phyloP scores from a whole-genome alignment of 2,888 invertebrate genomes.

The Palloptera scutellata region DNA sequence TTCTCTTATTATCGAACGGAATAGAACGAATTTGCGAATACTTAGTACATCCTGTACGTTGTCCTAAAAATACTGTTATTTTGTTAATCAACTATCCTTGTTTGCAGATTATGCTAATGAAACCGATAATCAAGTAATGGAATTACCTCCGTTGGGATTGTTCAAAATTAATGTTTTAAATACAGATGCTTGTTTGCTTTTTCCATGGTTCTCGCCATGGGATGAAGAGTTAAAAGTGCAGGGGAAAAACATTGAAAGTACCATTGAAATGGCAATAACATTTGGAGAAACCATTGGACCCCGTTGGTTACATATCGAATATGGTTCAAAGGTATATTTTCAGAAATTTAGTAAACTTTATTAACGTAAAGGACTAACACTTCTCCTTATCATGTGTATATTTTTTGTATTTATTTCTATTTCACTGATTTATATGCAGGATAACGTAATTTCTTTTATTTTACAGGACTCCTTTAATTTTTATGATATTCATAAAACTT shows the following conservation, averaged over 20 bases:
- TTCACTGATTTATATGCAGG: background rate
- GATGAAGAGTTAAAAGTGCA: conserved; percentile 21
- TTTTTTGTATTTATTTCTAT: background rate
- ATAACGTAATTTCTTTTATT: conserved; percentile 41
- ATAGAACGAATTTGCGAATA: conserved; percentile 39
- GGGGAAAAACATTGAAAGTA: conserved; percentile 28
- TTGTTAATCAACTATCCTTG: background rate
- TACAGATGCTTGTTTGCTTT: conserved; percentile 58
- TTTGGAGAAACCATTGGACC: conserved; percentile 37
- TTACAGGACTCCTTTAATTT: conserved; percentile 46
- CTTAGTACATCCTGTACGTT: conserved; percentile 47
- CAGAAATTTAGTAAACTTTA: too few species aligned
- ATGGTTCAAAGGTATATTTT: conserved; percentile 23
- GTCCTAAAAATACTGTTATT: background rate
- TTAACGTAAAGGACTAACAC: too few species aligned
- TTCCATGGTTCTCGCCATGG: conserved; percentile 46
- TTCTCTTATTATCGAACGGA: conserved; percentile 74
- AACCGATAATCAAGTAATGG: conserved; percentile 56
- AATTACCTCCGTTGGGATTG: conserved; percentile 72
- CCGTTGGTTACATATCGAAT: conserved; percentile 38
- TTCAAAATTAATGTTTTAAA: conserved; percentile 59
- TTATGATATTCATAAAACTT: conserved; percentile 37
- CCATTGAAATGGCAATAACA: conserved; percentile 30
- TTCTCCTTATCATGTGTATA: too few species aligned
- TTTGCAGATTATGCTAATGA: conserved; percentile 8